Base-by-base conservation (phyloP, 2,888 invertebrate genomes). In the Diaperis boleti region DNA sequence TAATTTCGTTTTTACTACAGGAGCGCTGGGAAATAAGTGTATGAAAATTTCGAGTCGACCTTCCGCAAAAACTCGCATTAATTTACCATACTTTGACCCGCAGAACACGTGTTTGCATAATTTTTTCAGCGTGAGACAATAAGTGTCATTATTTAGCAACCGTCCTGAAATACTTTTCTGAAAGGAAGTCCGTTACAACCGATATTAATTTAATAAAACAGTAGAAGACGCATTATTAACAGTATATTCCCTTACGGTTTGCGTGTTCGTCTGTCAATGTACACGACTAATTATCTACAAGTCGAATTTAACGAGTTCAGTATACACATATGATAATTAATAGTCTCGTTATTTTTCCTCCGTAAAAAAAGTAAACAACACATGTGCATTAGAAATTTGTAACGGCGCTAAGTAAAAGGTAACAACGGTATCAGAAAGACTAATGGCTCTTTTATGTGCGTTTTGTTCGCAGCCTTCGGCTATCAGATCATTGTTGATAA, bases 371-470 rank as follows among this genome's bases (percentile, higher is more conserved):
- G 66, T 65, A 63, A 65, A 63, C 65, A 66, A 60, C 57, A 62
- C 65, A 68, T 70, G 67, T 68, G 66, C 66, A 68, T 66, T 70
- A 70, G 65, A 62, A 66, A 66, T 66, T 67, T 64, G 65, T 65
- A 68, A 69, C 70, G 65, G 64, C 68, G 65, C 63, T 68, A 69
- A 57, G 45, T 45, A 56, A 57, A 57, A 67, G 69, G 69, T 68
- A 67, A 66, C 67, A 68, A 69, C 70, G 69, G 68, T 68, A 69
- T 69, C 56, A 50, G 33, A 54, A 61, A 63, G 59, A 63, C 59
- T 63, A 63, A 63, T 63, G 63, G 63, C 63, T 63, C 63, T 63
- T 63, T 63, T 63, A 63, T 57, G 45, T 56, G 57, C 57, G 57
- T 45, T 57, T 57, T 35, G 57, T 20, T 57, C 35, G 20, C 20